These are phyloP conservation scores for Leuctra nigra DNA, from an alignment of 2,888 invertebrate species.

Conservation along the genomic window DNA sequence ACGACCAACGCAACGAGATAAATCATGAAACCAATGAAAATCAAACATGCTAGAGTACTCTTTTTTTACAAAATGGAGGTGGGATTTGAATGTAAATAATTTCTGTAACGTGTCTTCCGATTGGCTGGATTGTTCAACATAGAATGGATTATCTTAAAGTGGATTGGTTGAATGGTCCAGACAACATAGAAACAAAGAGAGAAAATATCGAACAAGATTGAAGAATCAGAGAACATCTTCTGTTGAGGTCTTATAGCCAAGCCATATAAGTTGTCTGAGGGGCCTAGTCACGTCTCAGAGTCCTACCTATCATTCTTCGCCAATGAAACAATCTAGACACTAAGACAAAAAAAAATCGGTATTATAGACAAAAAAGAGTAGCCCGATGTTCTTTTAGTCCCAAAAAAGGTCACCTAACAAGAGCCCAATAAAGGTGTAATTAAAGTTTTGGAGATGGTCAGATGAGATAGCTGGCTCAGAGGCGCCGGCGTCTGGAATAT, in stretches of 20 bases:
- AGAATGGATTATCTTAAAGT: neutral
- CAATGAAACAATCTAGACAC: slow-evolving; percentile 6
- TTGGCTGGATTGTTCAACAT: neutral
- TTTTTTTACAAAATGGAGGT: slow-evolving; percentile 4
- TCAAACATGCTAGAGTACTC: neutral
- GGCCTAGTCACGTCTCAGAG: neutral
- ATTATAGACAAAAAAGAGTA: neutral
- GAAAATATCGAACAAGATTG: neutral
- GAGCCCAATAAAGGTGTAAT: slow-evolving; percentile 20
- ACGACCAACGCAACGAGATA: neutral
- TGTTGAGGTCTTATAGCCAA: neutral
- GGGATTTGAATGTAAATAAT: slow-evolving; percentile 6
- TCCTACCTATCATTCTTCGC: neutral
- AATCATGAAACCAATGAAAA: slow-evolving; percentile 8
- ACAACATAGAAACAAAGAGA: neutral
- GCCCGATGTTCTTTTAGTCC: neutral
- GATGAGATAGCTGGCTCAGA: slow-evolving; percentile 11
- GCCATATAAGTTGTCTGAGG: no score
- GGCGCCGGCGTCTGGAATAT: no score
- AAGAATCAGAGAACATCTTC: neutral
- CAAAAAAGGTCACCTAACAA: slow-evolving; percentile 8
- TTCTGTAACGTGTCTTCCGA: neutral
- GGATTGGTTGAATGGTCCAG: slow-evolving; percentile 3
- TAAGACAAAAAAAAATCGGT: no score
- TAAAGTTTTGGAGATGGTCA: slow-evolving; percentile 14